Base-by-base conservation (phyloP, 2,113 vertebrate genomes). In the Enhydra lutris region DNA sequence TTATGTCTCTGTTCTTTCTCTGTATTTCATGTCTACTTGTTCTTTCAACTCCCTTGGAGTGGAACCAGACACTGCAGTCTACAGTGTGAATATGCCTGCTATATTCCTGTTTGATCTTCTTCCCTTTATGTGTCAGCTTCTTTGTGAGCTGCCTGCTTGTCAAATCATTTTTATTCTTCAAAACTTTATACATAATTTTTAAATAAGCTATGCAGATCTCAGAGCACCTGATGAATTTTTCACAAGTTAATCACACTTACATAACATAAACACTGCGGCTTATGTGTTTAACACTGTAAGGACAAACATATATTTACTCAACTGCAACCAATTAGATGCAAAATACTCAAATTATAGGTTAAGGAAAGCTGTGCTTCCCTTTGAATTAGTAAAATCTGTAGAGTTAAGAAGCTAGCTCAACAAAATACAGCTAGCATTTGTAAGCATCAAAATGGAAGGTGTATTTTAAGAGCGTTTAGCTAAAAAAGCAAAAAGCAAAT, bases 81-180 rank as follows among this genome's bases (percentile, higher is more conserved):
- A 91, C 97, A 97, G 90, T 94, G 98, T 98, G 98, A 98, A 98
- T 98, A 97, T 97, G 97, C 97, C 97, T 95, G 98, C 98, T 98
- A 15, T 94, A 95, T 94, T 98, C 93, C 97, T 93, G 87, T 99
- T 99, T 99, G 98, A 99, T 99, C 98, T 98, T 90, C 97, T 98
- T 98, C 97, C 97, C 98, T 99, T 99, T 98, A 98, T 98, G 98
- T 98, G 98, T 98, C 98, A 97, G 98, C 96, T 98, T 98, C 99
- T 99, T 98, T 99, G 98, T 98, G 98, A 97, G 96, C 97, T 99
- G 98, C 98, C 98, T 99, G 97, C 98, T 98, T 98, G 98, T 99
- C 98, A 98, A 98, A 97, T 94, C 96, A 96, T 98, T 99, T 98
- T 98, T 97, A 98, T 98, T 98, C 98, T 98, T 99, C 98, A 98